phyloP scores from a whole-genome alignment of 2,888 invertebrate genomes.

The Eupithecia vulgata region DNA sequence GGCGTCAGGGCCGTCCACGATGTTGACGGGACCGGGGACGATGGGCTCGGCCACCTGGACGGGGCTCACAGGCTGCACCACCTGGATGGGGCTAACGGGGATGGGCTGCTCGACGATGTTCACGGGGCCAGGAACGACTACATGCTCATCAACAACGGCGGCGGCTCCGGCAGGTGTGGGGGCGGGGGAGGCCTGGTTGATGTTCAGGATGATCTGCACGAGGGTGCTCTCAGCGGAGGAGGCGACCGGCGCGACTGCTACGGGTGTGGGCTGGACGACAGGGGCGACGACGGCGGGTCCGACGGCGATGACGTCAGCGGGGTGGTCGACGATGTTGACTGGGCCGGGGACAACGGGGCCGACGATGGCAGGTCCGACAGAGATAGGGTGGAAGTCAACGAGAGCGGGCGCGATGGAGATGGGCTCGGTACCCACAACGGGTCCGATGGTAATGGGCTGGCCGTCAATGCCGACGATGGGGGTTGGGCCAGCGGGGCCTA shows the following conservation, averaged over 20 bases:
- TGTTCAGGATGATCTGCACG: constrained; percentile 54
- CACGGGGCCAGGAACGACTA: constrained; percentile 36
- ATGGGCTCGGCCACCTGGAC: constrained; percentile 33
- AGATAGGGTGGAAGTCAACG: constrained; percentile 33
- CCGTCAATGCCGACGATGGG: constrained; percentile 25
- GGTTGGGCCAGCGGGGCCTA: constrained; percentile 41
- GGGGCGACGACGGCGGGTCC: constrained; percentile 48
- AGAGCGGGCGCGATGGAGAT: constrained; percentile 42
- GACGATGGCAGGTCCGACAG: constrained; percentile 45
- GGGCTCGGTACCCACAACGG: constrained; percentile 39
- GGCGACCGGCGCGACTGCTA: constrained; percentile 33
- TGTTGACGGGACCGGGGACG: constrained; percentile 17
- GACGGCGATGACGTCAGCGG: constrained; percentile 27
- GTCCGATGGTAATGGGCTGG: constrained; percentile 37
- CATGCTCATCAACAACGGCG: constrained; percentile 10
- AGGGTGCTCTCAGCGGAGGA: constrained; percentile 42
- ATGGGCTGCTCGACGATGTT: constrained; percentile 34
- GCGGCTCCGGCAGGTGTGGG: constrained; percentile 30
- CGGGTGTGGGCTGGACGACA: constrained; percentile 37
- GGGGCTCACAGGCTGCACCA: constrained; percentile 28
- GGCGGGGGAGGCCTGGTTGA: constrained; percentile 38
- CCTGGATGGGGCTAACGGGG: constrained; percentile 29
- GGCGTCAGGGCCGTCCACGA: constrained; percentile 29
- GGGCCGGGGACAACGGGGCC: constrained; percentile 39
- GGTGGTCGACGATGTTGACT: constrained; percentile 19